Percentiles rank a stretch among this genome's conserved stretches.
Conservation (phyloP, 2,797 vertebrate species). For the Channallabes apus region DNA sequence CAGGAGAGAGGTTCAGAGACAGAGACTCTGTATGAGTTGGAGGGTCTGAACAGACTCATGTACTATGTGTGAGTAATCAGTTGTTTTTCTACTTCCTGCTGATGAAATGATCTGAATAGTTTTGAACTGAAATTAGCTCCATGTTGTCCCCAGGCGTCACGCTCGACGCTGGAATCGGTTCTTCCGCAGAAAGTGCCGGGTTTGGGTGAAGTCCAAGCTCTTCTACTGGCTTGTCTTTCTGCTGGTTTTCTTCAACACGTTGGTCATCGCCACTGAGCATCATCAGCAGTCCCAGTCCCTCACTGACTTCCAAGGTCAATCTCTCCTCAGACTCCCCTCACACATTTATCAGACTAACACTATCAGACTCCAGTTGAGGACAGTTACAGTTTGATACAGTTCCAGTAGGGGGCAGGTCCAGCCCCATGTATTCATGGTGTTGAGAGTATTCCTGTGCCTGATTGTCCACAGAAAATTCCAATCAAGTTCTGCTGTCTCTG, state of each 20-base stretch:
- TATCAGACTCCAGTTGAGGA: not conserved
- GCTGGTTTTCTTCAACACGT: conserved; percentile 85
- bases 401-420: too few relatives aligned
- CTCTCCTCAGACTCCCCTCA: not conserved
- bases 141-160: conserved; percentile 67
- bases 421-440: not conserved
- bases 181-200: conserved; percentile 84
- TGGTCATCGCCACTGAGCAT: conserved; percentile 87
- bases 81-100: not conserved
- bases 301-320: conserved; percentile 79
- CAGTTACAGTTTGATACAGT: not conserved
- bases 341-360: not conserved
- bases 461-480: conserved; percentile 77
- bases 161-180: conserved; percentile 81
- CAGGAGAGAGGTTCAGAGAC: conserved; percentile 85
- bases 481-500: conserved; percentile 81
- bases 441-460: not conserved
- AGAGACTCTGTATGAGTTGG: conserved; percentile 84
- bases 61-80: conserved; percentile 81
- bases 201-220: conserved; percentile 82
- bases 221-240: conserved; percentile 91
- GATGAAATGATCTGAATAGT: not conserved
- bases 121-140: not conserved
- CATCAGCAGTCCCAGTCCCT: conserved; percentile 82
- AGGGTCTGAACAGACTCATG: conserved; percentile 84